Base-by-base conservation (phyloP, 2,113 vertebrate genomes). In the Spermophilus dauricus region DNA sequence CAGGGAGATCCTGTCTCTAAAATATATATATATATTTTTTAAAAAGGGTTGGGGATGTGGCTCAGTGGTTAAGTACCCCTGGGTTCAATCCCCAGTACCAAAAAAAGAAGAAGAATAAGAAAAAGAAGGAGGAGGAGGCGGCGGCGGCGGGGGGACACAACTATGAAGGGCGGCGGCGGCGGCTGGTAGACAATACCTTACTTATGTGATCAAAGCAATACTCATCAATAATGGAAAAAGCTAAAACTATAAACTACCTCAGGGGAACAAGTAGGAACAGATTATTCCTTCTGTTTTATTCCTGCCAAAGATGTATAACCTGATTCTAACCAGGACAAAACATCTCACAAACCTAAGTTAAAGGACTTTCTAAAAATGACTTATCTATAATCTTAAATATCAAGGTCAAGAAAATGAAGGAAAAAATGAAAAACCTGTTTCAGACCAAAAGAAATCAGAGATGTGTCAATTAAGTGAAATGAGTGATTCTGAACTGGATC, bases 331-430 rank as follows among this genome's bases (percentile, higher is more conserved):
- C 65, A 56, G 24, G 32, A 42, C 26, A 76, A 69, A 65, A 81
- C 32, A 84, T 32, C n/a, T 93, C 70, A 93, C 42, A 58, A 89
- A 48, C 22, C 11, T 45, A 39, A 91, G 96, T 2, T 80, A 37
- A 82, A 6, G 18, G 30, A 26, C 22, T 24, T 61, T 88, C 63
- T 56, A 45, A 95, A 96, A 75, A 26, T 10, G 26, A 65, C 13
- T 95, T 34, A 45, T 4, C 56, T 92, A 24, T 69, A 69, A 89
- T 75, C 69, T 82, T 84, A 97, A 91, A 67, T 3, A 56, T 67
- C 51, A 91, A 84, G 51, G 58, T 75, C 77, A 96, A 78, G 34
- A 69, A 93, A 96, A 32, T 32, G 5, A 86, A 96, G 45, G 34
- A 26, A 93, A 69, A 28, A 81, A 2, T 32, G 20, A 89, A 39